Evolutionary conservation across 2,113 vertebrate species (phyloP).

Genomic region (Xiphorhynchus elegans): DNA sequence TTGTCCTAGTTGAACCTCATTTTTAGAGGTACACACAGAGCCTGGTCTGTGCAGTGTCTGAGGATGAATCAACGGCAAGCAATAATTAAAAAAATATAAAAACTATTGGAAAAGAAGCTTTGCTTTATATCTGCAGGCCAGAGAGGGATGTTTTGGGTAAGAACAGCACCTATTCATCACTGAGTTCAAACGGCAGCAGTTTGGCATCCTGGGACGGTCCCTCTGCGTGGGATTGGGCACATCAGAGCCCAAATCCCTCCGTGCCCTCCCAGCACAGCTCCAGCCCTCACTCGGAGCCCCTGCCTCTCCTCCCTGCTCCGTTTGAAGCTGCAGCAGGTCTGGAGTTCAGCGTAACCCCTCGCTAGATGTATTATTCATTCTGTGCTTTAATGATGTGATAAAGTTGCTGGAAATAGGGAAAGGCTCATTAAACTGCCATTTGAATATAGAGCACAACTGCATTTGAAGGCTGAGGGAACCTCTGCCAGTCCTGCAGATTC

Average conservation of each 20-base stretch:
- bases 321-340: conserved; percentile 76
- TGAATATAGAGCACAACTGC: conserved; percentile 80
- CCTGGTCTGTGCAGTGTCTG: background rate
- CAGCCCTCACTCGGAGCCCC: background rate
- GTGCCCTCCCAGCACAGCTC: background rate
- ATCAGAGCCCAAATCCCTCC: background rate
- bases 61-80: background rate
- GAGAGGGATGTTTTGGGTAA: background rate
- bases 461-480: conserved; percentile 64
- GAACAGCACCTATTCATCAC: background rate
- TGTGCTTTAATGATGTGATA: conserved; percentile 81
- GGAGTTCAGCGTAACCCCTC: conserved; percentile 76
- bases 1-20: background rate
- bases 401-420: conserved; percentile 80
- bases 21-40: background rate
- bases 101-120: background rate
- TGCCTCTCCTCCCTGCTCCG: background rate
- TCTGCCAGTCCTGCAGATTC: conserved; percentile 23
- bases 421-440: conserved; percentile 83
- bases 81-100: background rate
- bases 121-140: background rate
- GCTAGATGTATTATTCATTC: conserved; percentile 85
- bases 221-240: background rate
- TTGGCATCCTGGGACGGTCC: background rate
- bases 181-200: background rate